Percentiles rank a stretch among this genome's conserved stretches.
Conservation (phyloP, 2,113 vertebrate genomes). For the Heloderma charlesbogerti region DNA sequence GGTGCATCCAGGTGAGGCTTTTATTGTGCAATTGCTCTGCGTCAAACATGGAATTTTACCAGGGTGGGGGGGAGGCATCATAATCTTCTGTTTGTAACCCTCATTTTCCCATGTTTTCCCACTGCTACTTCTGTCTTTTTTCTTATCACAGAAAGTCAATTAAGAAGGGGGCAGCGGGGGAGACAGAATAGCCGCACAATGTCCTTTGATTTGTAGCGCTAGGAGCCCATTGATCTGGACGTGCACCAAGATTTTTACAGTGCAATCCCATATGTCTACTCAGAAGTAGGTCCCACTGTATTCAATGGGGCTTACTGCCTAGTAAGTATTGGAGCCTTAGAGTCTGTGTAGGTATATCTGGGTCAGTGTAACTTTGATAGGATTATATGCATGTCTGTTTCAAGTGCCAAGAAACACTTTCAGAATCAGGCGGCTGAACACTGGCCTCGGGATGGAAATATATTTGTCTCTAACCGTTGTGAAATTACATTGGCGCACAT, state of each 20-base stretch:
- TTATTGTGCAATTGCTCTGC: too few relatives aligned
- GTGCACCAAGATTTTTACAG: background rate
- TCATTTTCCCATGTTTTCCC: too few relatives aligned
- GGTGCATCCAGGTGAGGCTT: too few relatives aligned
- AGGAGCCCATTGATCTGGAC: background rate
- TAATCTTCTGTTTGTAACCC: too few relatives aligned
- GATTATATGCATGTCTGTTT: background rate
- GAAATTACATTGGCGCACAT: background rate
- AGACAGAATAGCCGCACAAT: background rate
- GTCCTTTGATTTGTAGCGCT: background rate
- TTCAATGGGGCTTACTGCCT: too few relatives aligned
- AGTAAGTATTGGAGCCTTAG: background rate
- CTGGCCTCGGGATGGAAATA: background rate
- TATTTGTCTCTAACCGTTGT: background rate
- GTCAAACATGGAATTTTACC: too few relatives aligned
- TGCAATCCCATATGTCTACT: background rate
- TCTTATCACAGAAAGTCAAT: too few relatives aligned
- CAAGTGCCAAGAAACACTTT: background rate
- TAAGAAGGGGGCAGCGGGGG: too few relatives aligned
- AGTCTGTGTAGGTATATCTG: background rate
- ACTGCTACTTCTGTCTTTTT: too few relatives aligned
- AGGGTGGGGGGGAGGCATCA: too few relatives aligned
- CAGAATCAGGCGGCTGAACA: background rate
- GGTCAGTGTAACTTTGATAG: background rate
- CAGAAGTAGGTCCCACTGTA: background rate